phyloP scores from a whole-genome alignment of 2,888 invertebrate genomes.

The Apantesis nais region DNA sequence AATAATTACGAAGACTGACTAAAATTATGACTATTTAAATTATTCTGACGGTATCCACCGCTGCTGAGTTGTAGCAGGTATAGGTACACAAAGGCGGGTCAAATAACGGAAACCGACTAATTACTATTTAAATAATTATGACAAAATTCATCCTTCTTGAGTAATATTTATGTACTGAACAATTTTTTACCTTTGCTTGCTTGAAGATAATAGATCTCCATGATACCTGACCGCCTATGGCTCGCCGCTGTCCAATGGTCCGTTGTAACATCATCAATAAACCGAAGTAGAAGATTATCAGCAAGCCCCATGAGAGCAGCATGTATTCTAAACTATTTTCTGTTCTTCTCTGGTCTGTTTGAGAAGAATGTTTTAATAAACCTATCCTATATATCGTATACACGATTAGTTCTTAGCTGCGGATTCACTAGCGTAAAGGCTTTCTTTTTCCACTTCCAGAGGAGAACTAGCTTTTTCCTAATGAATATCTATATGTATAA shows the following conservation, averaged over 20 bases:
- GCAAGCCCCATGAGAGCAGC: slow-evolving; percentile 61
- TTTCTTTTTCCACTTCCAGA: no score
- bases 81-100: no score
- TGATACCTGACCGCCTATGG: slow-evolving; percentile 74
- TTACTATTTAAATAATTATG: no score
- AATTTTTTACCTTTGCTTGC: slow-evolving; percentile 56
- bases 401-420: no score
- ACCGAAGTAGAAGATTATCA: slow-evolving; percentile 65
- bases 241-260: slow-evolving; percentile 62
- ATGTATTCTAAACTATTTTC: slow-evolving; percentile 54
- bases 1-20: background rate
- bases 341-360: slow-evolving; percentile 4
- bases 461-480: no score
- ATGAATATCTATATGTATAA: no score
- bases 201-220: slow-evolving; percentile 75
- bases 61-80: background rate
- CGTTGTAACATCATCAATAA: slow-evolving; percentile 72
- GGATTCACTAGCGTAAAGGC: no score
- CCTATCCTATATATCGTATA: no score
- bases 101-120: no score
- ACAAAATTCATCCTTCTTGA: no score
- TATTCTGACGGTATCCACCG: background rate
- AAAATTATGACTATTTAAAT: background rate
- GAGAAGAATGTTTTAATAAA: background rate
- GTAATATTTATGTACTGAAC: no score